Conservation (phyloP, 2,113 vertebrate species). For the Raja brachyura region DNA sequence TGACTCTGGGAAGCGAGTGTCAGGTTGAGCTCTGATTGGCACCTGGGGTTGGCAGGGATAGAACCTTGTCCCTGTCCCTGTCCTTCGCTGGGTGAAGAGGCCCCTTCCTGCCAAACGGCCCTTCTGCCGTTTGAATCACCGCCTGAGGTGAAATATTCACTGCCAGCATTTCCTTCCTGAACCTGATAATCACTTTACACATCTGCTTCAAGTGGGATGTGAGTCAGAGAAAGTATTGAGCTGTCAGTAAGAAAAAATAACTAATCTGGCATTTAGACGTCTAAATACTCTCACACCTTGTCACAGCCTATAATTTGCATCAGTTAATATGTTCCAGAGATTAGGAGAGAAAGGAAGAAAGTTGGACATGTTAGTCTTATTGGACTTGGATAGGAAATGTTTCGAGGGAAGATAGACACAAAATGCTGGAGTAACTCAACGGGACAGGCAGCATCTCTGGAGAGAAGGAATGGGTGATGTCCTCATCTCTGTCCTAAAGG, state of each 20-base stretch:
- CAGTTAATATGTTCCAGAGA: not conserved
- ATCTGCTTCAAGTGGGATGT: not conserved
- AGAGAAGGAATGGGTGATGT: no score
- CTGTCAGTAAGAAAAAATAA: not conserved
- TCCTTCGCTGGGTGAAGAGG: not conserved
- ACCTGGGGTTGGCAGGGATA: not conserved
- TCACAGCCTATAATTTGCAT: not conserved
- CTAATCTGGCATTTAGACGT: not conserved
- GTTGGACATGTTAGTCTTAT: no score
- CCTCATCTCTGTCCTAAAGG: no score
- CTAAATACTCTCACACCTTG: not conserved
- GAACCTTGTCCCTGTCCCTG: not conserved
- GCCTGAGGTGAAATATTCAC: not conserved
- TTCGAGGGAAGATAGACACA: no score
- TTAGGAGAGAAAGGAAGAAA: not conserved
- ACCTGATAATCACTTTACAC: no score
- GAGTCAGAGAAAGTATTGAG: conserved; percentile 1
- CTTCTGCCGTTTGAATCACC: not conserved
- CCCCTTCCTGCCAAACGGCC: no score
- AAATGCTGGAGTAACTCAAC: no score
- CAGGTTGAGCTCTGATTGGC: not conserved
- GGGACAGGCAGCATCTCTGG: no score
- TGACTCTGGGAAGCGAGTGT: not conserved
- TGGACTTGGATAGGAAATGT: no score
- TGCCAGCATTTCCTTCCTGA: not conserved